phyloP scores from a whole-genome alignment of 1,140 invertebrate genomes.

The Euura lappo region DNA sequence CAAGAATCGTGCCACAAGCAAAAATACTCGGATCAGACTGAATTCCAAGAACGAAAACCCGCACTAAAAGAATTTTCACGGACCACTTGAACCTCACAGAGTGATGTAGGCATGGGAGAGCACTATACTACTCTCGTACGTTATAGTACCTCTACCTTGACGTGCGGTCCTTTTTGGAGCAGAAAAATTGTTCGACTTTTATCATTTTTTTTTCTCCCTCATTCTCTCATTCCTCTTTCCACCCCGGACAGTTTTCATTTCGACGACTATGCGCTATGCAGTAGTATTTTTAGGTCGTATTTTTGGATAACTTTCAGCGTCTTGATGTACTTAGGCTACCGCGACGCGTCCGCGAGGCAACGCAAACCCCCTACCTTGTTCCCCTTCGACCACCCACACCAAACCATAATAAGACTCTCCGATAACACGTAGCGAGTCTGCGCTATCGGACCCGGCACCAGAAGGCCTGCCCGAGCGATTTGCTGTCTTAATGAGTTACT shows the following conservation, averaged over 20 bases:
- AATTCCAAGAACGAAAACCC: background rate
- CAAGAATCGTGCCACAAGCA: background rate
- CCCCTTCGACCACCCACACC: background rate
- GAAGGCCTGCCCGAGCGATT: constrained; percentile 3
- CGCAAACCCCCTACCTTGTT: too few relatives aligned
- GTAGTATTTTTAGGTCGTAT: constrained; percentile 5
- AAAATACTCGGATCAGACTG: background rate
- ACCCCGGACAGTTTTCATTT: background rate
- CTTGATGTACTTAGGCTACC: background rate
- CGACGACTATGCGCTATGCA: background rate
- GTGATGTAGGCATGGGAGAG: background rate
- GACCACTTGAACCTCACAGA: background rate
- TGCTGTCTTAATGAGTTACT: constrained; percentile 4
- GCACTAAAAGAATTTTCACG: background rate
- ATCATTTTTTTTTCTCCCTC: background rate
- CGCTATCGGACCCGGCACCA: background rate
- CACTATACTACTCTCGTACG: background rate
- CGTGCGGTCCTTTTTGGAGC: too few relatives aligned
- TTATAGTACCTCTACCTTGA: too few relatives aligned
- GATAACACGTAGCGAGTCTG: background rate
- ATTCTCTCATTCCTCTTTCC: constrained; percentile 1
- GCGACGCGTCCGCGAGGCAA: too few relatives aligned
- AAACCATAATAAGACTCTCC: constrained; percentile 1
- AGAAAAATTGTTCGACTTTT: background rate
- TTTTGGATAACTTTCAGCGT: background rate